A percentile compares a stretch with the other conserved stretches of the same genome.
Conservation (phyloP, 64 coral and sea anemone genomes). For the Montipora efflorescens region DNA sequence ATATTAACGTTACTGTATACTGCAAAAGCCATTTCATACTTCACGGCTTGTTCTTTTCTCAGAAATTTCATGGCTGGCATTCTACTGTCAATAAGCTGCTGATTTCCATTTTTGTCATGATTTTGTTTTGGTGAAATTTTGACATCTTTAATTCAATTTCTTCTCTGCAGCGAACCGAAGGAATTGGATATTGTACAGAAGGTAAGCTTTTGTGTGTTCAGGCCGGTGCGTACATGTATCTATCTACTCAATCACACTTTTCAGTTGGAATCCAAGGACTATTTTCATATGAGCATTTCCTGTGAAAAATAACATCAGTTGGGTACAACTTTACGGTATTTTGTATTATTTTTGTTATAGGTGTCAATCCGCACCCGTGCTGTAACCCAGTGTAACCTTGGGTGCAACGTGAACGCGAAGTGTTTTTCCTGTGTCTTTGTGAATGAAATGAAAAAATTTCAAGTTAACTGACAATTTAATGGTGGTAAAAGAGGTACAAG, state of each 20-base stretch:
- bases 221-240: no score
- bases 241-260: no score
- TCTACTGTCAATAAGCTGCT: background rate
- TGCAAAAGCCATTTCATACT: background rate
- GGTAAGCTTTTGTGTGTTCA: background rate
- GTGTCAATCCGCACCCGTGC: no score
- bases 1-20: background rate
- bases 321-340: no score
- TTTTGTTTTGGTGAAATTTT: background rate
- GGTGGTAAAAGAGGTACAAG: no score
- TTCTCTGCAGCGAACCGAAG: slow-evolving; percentile 1
- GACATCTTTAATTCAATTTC: background rate
- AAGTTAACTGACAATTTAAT: no score
- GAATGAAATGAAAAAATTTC: no score
- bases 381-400: no score
- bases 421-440: no score
- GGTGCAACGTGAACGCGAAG: no score
- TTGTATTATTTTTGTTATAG: no score
- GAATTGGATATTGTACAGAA: background rate
- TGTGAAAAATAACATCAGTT: no score
- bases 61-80: background rate
- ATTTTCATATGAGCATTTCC: background rate
- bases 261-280: background rate
- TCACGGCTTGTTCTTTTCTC: background rate
- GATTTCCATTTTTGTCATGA: background rate